Base-by-base conservation (phyloP, 2,797 vertebrate species). In the Apogon talboti region DNA sequence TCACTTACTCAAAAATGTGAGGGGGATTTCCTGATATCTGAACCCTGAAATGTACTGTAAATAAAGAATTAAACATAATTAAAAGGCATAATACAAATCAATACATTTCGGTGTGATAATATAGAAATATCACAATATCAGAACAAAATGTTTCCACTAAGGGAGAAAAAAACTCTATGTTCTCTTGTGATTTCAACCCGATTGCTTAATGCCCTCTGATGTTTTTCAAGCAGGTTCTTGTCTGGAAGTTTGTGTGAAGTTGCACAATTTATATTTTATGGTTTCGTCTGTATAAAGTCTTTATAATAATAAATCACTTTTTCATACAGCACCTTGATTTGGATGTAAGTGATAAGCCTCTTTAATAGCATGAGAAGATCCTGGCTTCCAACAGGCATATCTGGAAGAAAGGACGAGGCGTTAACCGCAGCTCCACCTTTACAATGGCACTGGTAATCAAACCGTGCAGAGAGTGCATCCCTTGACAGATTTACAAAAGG, bases 1-100 rank as follows among this genome's bases (percentile, higher is more conserved):
- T 0, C 68, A 96, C 96, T 95, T 95, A 99, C 97, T 95, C 76
- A 96, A 87, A 89, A 96, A 95, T 1, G 95, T 96, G 42, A 96
- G 84, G 11, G 96, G 96, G 63, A 99, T 97, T 90, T 98, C 97
- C 87, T 96, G 90, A 91, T 96, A 99, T 83, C 82, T 94, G 89
- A 93, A 96, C 56, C 96, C 96, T 68, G 93, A 90, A 77, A 94
- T 92, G 83, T 92, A 97, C 98, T 99, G 81, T 52, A 86, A 92
- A 85, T 35, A 45, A 42, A 44, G 13, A 30, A 28, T 16, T 28
- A 15, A 15, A 2, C 28, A 5, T 7, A 46, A 57, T 53, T 40
- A 53, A 33, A 30, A 24, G n/a, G n/a, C n/a, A n/a, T n/a, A n/a
- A n/a, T n/a, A 24, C 21, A 24, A 24, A 24, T 24, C 21, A 33